These are phyloP conservation scores for Pangasianodon gigas DNA, from an alignment of 2,113 vertebrate species.

Conservation along the genomic window DNA sequence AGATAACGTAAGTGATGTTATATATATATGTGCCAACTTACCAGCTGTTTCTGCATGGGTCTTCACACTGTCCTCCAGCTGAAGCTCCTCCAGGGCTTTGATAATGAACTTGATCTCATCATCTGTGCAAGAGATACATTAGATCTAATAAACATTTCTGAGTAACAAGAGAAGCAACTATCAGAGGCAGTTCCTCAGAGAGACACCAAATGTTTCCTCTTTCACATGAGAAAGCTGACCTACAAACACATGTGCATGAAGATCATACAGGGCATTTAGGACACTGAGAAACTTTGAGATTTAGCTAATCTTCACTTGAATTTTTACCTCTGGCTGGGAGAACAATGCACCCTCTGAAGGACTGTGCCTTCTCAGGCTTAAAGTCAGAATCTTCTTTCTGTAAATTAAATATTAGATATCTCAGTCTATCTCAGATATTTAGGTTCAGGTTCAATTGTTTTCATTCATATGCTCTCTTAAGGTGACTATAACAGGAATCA, in stretches of 20 bases:
- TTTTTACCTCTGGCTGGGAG: neutral
- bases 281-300: neutral
- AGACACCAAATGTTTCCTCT: neutral
- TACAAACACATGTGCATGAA: neutral
- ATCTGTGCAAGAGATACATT: neutral
- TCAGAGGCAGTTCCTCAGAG: neutral
- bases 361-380: neutral
- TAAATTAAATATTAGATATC: neutral
- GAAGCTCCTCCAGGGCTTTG: neutral
- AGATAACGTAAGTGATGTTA: no score
- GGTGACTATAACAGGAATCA: neutral
- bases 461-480: neutral
- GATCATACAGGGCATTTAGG: neutral
- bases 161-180: neutral
- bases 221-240: neutral
- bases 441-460: neutral
- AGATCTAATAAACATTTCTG: neutral
- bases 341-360: neutral
- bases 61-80: neutral
- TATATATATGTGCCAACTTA: neutral
- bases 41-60: neutral
- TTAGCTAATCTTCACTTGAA: neutral
- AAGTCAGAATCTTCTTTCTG: neutral
- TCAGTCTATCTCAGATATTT: neutral
- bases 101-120: neutral